Evolutionary conservation across 2,113 vertebrate genomes (phyloP).

Genomic region (Nyctereutes procyonoides): DNA sequence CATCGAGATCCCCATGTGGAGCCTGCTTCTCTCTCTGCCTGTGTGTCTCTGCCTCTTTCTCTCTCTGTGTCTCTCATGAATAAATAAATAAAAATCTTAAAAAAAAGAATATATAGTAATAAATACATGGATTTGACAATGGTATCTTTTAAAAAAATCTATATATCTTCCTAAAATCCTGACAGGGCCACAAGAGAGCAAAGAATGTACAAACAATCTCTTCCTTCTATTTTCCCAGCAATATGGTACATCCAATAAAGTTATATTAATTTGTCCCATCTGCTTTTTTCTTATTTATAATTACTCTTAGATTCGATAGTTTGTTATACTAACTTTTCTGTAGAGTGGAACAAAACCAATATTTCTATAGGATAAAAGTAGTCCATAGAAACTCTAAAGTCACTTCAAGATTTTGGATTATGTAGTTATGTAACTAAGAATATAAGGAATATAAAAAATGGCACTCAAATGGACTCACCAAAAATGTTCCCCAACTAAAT

Average conservation of each 20-base stretch:
- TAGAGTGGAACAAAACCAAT: background rate
- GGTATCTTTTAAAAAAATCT: background rate
- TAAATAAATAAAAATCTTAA: too few species aligned
- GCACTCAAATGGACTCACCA: background rate
- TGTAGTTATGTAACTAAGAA: background rate
- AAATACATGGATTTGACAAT: too few species aligned
- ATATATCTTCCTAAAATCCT: background rate
- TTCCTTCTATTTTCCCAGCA: background rate
- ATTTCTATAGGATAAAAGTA: background rate
- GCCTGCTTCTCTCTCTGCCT: too few species aligned
- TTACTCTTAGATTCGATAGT: background rate
- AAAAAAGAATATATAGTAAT: too few species aligned
- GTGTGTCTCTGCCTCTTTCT: too few species aligned
- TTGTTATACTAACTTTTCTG: background rate
- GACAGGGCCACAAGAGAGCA: background rate
- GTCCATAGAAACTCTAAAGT: background rate
- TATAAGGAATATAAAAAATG: background rate
- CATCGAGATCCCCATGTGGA: too few species aligned
- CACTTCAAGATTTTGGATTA: background rate
- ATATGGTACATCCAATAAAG: background rate
- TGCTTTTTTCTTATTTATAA: background rate
- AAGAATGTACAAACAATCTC: background rate
- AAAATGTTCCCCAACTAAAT: conserved; percentile 7
- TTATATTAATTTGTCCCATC: background rate
- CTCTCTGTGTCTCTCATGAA: too few species aligned